Evolutionary conservation across 2,797 vertebrate species (phyloP), one percentile per base, ranked within the genome.

Genomic region (Austrolebias charrua): DNA sequence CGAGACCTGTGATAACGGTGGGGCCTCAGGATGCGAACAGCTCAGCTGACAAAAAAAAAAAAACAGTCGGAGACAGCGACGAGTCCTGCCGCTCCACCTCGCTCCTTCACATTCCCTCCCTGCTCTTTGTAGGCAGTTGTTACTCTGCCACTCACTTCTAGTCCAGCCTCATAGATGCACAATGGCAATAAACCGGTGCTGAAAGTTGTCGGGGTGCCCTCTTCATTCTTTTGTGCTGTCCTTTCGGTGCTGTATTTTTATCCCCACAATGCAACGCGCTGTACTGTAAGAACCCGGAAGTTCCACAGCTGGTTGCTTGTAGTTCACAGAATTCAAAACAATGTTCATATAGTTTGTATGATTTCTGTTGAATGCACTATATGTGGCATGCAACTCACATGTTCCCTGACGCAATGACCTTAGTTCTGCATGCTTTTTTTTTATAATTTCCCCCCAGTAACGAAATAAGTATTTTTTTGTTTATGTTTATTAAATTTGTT

Each of bases 221-320:
- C 80, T 81, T 79, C 64, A 79, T 77, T 76, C 85, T 85, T 92
- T 91, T 89, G 87, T 88, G 83, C 73, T 84, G 83, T 76, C 82
- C 79, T 78, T 55, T 77, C 73, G 89, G 91, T 91, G 91, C 91
- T 92, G 90, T 94, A 86, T 94, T 94, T 95, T 89, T 92, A 90
- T 93, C 90, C 86, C 95, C 95, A 95, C 90, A 95, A 93, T 95
- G 93, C 95, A 90, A 44, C 63, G 93, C 94, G 92, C 74, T 71
- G 66, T 82, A 75, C 76, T 70, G 80, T 72, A 60, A 76, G 78
- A 75, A 80, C 61, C 85, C 82, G 89, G 87, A 89, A 89, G 85
- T 85, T 6, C 74, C 61, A 71, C 60, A n/a, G 55, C 47, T 1
- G 60, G 54, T 61, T 19, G 40, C 59, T 42, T 65, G 33, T 13